Conservation (phyloP, 2,113 vertebrate genomes). For the Bos taurus region ARS-UCD2.0 NC_037336.1:14990001-14990500, state of each 20-base stretch:
- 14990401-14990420: background rate
- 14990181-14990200: background rate
- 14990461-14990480: background rate
- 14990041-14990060: constrained; percentile 64
- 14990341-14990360: background rate
- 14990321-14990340: constrained; percentile 42
- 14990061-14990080: constrained; percentile 77
- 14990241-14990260: background rate
- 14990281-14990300: background rate
- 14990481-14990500: background rate
- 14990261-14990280: background rate
- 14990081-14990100: constrained; percentile 55
- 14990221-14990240: background rate
- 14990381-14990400: background rate
- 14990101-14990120: background rate
- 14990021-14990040: constrained; percentile 78
- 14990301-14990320: constrained; percentile 46
- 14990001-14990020: constrained; percentile 75
- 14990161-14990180: background rate
- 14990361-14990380: background rate
- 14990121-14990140: background rate
- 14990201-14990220: background rate
- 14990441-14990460: background rate
- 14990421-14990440: background rate
- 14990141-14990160: background rate